A percentile compares a stretch with the other conserved stretches of the same genome.
phyloP scores from a whole-genome alignment of 2,113 vertebrate genomes.

The Hippocampus comes region DNA sequence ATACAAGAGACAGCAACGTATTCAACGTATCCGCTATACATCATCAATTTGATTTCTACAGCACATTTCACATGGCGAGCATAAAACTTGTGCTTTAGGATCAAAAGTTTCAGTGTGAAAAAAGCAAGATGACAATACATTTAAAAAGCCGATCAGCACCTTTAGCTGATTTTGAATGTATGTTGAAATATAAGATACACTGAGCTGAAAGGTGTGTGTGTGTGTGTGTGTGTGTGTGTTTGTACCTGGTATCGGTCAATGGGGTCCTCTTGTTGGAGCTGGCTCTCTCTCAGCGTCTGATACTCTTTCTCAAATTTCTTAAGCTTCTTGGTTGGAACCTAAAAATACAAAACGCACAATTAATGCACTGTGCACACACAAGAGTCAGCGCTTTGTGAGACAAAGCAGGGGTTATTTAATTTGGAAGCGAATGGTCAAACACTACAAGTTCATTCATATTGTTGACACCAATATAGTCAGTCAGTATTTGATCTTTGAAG shows the following conservation, averaged over 20 bases:
- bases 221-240: background rate
- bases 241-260: slow-evolving; percentile 95
- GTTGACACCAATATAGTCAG: too few species aligned
- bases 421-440: background rate
- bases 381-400: background rate
- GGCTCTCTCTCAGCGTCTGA: slow-evolving; percentile 88
- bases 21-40: background rate
- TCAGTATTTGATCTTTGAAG: background rate
- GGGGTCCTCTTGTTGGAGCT: slow-evolving; percentile 95
- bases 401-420: background rate
- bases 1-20: background rate
- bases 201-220: background rate
- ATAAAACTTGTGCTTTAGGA: background rate
- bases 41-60: background rate
- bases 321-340: slow-evolving; percentile 98
- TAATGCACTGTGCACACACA: background rate
- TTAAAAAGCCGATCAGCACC: too few species aligned
- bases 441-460: background rate
- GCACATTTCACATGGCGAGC: background rate
- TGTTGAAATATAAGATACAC: background rate
- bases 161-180: too few species aligned
- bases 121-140: too few species aligned
- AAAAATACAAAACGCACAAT: slow-evolving; percentile 14
- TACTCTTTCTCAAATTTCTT: slow-evolving; percentile 99
- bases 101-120: too few species aligned